These are phyloP conservation scores for Lycopodina hypogea DNA, from an alignment of 37 sponge, comb jelly and placozoan genomes.

Conservation along the genomic window DNA sequence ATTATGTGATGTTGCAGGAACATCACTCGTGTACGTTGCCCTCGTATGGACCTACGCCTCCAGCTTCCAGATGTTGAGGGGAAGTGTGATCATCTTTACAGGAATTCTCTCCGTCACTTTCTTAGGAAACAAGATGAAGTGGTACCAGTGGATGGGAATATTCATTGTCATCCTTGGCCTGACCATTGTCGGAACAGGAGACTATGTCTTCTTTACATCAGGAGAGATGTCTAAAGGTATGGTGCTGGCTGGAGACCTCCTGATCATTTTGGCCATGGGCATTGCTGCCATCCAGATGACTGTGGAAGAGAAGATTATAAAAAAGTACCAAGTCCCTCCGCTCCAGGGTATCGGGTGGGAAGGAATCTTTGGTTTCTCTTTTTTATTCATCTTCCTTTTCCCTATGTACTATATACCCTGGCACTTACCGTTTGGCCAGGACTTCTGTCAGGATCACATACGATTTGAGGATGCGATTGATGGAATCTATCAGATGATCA, in stretches of 20 bases:
- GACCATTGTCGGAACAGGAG: constrained; percentile 81
- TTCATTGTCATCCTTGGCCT: constrained; percentile 87
- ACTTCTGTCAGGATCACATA: constrained; percentile 65
- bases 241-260: constrained; percentile 83
- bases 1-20: constrained; percentile 83
- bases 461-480: constrained; percentile 92
- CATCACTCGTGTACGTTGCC: constrained; percentile 90
- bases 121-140: constrained; percentile 63
- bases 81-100: constrained; percentile 97
- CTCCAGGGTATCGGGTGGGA: constrained; percentile 96
- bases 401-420: constrained; percentile 96
- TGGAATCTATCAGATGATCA: constrained; percentile 68
- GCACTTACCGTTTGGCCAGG: constrained; percentile 65
- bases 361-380: constrained; percentile 88
- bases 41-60: constrained; percentile 91
- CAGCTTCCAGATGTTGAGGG: constrained; percentile 95
- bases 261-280: constrained; percentile 87
- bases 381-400: constrained; percentile 67
- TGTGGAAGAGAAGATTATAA: constrained; percentile 88
- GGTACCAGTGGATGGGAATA: constrained; percentile 88
- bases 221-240: constrained; percentile 9
- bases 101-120: constrained; percentile 90
- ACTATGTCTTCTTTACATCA: constrained; percentile 48
- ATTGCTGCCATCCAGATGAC: constrained; percentile 89
- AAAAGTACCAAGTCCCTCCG: constrained; percentile 83